These are phyloP conservation scores for Drepana arcuata DNA, from an alignment of 1,140 invertebrate genomes.

Conservation along the genomic window DNA sequence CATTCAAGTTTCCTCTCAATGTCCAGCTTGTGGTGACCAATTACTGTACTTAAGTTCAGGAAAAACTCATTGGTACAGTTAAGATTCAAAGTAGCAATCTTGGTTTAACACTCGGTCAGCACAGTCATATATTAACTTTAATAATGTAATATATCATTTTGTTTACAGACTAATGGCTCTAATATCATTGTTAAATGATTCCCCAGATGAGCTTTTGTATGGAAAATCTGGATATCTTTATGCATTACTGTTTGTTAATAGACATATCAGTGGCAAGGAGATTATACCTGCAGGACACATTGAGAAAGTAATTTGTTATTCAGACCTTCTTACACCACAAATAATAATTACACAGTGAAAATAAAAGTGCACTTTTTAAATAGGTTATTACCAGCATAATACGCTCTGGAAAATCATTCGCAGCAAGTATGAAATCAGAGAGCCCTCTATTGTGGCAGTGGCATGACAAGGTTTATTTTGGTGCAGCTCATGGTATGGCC, in stretches of 20 bases:
- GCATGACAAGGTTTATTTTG: slow-evolving; percentile 91
- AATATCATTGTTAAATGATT: slow-evolving; percentile 66
- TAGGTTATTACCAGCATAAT: slow-evolving; percentile 80
- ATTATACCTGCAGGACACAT: slow-evolving; percentile 52
- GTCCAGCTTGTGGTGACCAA: too few species aligned
- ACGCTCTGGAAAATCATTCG: slow-evolving; percentile 76
- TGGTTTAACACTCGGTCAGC: neutral
- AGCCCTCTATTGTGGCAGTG: slow-evolving; percentile 87
- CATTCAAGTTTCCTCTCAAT: too few species aligned
- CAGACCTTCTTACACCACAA: slow-evolving; percentile 1
- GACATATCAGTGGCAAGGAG: slow-evolving; percentile 63
- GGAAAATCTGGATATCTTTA: slow-evolving; percentile 90
- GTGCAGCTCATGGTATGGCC: slow-evolving; percentile 89
- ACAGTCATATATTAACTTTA: too few species aligned
- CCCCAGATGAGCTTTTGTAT: slow-evolving; percentile 89
- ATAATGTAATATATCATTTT: slow-evolving; percentile 7
- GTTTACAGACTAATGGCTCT: slow-evolving; percentile 71
- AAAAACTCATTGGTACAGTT: too few species aligned
- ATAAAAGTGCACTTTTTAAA: neutral
- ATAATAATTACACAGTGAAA: slow-evolving; percentile 1
- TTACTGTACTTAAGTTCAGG: too few species aligned
- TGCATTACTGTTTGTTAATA: slow-evolving; percentile 80
- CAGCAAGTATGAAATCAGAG: slow-evolving; percentile 58
- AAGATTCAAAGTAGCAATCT: too few species aligned
- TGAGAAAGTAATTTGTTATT: slow-evolving; percentile 34